phyloP scores from a whole-genome alignment of 1,140 invertebrate genomes.

The Akabosia matsudoensis region DNA sequence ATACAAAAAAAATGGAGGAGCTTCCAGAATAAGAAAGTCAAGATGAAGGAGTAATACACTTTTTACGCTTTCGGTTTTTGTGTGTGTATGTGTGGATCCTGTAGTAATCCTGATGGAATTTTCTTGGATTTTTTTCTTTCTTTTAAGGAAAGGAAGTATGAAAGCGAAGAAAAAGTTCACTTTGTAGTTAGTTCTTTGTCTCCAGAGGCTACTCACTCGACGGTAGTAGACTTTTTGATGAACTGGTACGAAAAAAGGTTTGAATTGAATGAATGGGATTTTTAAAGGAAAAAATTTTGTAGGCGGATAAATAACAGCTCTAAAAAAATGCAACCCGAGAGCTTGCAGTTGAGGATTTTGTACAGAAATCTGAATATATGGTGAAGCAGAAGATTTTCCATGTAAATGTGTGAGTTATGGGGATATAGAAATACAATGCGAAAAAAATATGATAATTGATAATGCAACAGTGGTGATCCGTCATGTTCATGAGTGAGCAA shows the following conservation, averaged over 20 bases:
- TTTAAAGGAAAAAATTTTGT: neutral
- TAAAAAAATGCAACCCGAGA: no score
- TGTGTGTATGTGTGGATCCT: neutral
- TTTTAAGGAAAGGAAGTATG: neutral
- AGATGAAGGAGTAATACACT: neutral
- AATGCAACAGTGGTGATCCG: no score
- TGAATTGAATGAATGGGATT: neutral
- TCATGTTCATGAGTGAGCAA: no score
- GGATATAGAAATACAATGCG: no score
- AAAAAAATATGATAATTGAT: no score
- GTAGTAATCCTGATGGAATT: neutral
- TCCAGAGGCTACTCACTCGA: neutral
- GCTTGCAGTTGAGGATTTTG: no score
- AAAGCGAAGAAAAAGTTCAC: neutral
- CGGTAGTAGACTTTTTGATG: neutral
- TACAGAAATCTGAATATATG: no score
- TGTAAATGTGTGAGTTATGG: no score
- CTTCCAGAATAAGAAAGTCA: neutral
- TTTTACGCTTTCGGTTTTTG: neutral
- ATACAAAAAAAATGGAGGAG: neutral
- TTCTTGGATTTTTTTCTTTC: neutral
- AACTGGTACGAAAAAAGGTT: neutral
- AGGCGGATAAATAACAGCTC: no score
- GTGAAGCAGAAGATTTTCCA: no score
- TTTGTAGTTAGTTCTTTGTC: conserved; percentile 1